Conservation (phyloP, 2,797 vertebrate species). For the Propithecus perrieri region DNA sequence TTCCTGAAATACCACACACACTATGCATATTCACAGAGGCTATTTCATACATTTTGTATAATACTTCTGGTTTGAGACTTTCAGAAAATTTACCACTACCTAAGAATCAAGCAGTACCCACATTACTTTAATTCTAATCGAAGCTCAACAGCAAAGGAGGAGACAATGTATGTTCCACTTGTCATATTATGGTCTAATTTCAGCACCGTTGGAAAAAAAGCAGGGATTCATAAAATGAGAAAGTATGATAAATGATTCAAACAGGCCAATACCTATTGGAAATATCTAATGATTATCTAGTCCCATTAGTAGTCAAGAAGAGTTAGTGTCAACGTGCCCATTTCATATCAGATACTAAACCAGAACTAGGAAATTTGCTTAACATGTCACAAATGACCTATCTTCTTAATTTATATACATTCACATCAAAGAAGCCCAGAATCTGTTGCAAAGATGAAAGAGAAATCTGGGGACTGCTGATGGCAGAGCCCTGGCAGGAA, state of each 20-base stretch:
- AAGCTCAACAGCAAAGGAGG: background rate
- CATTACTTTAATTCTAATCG: background rate
- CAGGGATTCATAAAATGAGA: background rate
- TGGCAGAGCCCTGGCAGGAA: background rate
- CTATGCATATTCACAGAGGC: background rate
- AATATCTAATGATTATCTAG: background rate
- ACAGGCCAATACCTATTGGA: background rate
- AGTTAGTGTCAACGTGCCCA: background rate
- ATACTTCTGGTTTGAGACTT: background rate
- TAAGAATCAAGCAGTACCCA: background rate
- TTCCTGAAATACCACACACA: background rate
- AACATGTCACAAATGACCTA: background rate
- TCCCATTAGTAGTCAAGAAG: background rate
- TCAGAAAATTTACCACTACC: background rate
- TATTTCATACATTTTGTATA: background rate
- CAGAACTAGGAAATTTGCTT: background rate
- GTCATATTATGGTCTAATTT: background rate
- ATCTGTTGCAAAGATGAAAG: constrained; percentile 16
- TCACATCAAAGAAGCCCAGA: background rate
- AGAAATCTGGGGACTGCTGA: background rate
- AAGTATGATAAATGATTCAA: constrained; percentile 15
- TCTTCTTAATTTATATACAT: background rate
- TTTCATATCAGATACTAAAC: background rate
- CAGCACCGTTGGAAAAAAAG: background rate
- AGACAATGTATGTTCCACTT: background rate